phyloP scores from a whole-genome alignment of 2,888 invertebrate genomes.

The Sipha maydis region DNA sequence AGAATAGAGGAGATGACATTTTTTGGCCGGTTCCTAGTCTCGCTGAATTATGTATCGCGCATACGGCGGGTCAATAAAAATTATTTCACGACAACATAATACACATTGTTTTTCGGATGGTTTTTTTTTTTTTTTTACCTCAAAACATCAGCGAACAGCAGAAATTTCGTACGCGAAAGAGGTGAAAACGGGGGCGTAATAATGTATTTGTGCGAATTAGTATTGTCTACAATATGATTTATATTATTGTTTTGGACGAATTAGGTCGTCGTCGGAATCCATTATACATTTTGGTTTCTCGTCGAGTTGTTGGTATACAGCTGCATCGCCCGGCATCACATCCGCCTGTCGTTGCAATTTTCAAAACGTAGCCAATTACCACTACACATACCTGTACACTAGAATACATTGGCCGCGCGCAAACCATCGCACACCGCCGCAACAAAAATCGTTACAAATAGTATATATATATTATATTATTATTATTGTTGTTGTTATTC shows the following conservation, averaged over 20 bases:
- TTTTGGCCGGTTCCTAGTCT: no score
- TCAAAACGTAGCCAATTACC: background rate
- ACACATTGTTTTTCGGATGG: no score
- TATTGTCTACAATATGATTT: no score
- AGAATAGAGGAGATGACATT: no score
- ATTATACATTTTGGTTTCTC: background rate
- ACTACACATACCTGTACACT: background rate
- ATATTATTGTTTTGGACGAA: background rate
- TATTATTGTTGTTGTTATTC: background rate
- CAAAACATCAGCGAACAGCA: no score
- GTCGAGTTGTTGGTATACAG: background rate
- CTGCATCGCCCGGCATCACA: background rate
- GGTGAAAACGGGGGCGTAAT: background rate
- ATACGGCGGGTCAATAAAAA: no score
- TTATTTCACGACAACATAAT: no score
- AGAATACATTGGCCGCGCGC: background rate
- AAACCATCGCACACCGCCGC: background rate
- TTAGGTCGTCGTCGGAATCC: background rate
- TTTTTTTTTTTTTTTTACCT: no score
- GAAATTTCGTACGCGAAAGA: background rate
- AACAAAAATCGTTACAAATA: no score
- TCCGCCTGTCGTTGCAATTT: background rate
- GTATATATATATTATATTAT: background rate
- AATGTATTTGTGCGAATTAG: background rate
- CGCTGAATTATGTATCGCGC: no score